Evolutionary conservation across 2,888 invertebrate species (phyloP), one percentile per base, ranked within the genome.

Genomic region (Drosophila stalkeri): DNA sequence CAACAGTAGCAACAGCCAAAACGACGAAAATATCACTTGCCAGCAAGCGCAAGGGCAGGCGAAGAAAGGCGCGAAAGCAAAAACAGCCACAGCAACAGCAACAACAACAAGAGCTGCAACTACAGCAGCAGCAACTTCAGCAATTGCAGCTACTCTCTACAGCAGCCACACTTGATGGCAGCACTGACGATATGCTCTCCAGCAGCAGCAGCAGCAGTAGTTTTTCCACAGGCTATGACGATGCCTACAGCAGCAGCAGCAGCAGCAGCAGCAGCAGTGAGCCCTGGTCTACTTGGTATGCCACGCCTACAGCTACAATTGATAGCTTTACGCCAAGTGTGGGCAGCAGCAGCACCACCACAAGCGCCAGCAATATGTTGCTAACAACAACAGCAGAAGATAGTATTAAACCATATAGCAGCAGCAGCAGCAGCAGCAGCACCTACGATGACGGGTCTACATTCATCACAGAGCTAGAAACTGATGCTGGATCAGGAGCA

Each of bases 31-130:
- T 90, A 65, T 83, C 89, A 39, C 67, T 83, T 65, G 81, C 89
- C 71, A 89, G 75, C 71, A 91, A 90, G 63, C 91, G 90, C 55
- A 92, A 92, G 71, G 90, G 90, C 16, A 84, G 91, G 72, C 89
- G 92, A 89, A 92, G 91, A 91, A 91, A 91, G 76, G 68, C 27
- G 9, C 80, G 79, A 37, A 66, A 71, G 52, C 77, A 77, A 51
- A 77, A 77, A 6, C 27, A 27, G 27, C 27, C 27, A 27, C 27
- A 71, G 52, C 77, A 77, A 51, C 76, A 77, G 35, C 76, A 72
- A n/a, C 68, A 70, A 20, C 71, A 64, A 12, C 61, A 65, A n/a
- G 35, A 16, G 3, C 73, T 67, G 31, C 69, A 54, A 16, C 62
- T 59, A 23, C 57, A 67, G 35, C 80, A 66, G 33, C 63, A 68